These are phyloP conservation scores for Habroteleia sp. DNA, from an alignment of 2,888 invertebrate species.

Conservation along the genomic window DNA sequence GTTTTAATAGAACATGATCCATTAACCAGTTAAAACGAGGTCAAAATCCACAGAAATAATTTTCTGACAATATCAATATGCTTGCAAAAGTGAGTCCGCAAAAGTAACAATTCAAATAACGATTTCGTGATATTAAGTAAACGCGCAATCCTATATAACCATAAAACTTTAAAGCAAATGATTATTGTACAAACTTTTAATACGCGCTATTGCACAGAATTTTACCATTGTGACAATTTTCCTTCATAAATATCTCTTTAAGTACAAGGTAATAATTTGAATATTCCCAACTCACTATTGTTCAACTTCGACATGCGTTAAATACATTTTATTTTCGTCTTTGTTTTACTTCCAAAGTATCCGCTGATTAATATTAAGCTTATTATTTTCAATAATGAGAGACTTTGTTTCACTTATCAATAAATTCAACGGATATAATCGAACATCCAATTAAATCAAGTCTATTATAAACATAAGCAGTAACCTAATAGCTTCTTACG, in stretches of 20 bases:
- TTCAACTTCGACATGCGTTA: conserved; percentile 44
- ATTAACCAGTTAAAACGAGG: not conserved
- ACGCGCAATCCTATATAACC: conserved; percentile 43
- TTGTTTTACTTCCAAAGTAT: conserved; percentile 35
- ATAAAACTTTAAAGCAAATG: conserved; percentile 58
- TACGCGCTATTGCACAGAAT: conserved; percentile 51
- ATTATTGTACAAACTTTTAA: conserved; percentile 59
- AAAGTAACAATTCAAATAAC: conserved; percentile 31
- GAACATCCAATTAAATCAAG: too few species aligned
- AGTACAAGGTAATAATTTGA: conserved; percentile 57
- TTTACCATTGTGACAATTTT: conserved; percentile 53
- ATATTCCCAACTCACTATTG: conserved; percentile 39
- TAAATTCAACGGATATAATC: too few species aligned
- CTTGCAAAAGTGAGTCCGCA: not conserved
- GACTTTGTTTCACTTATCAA: conserved; percentile 15
- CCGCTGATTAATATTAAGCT: conserved; percentile 27
- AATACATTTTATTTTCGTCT: conserved; percentile 50
- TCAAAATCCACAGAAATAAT: conserved; percentile 2
- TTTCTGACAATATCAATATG: conserved; percentile 5
- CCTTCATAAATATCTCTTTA: conserved; percentile 55
- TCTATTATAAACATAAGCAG: too few species aligned
- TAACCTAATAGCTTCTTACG: too few species aligned
- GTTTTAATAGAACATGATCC: not conserved
- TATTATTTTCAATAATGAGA: conserved; percentile 39
- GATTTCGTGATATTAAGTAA: conserved; percentile 34